Base-by-base conservation (phyloP, 2,888 invertebrate species). In the Geophilus truncorum region DNA sequence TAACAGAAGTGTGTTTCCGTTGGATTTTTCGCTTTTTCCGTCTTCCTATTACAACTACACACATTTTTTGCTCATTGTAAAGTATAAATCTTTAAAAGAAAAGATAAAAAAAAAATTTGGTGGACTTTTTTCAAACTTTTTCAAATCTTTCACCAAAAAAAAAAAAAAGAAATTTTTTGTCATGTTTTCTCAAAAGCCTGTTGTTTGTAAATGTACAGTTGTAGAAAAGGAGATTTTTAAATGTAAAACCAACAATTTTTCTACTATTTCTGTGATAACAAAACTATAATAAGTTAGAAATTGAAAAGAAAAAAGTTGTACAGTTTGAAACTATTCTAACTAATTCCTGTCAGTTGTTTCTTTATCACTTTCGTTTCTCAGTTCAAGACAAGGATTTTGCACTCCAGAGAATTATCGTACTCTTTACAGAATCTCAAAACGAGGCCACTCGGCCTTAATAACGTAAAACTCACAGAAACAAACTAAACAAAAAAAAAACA, bases 221-320 rank as follows among this genome's bases (percentile, higher is more conserved):
- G 62, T 62, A 62, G 62, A 62, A 62, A 70, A 70, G 70, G 70
- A 70, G 70, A 70, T 70, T 70, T 70, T 70, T 70, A 70, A 70
- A 70, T 70, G 70, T 70, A 70, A 70, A 70, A 70, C 51, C 51
- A 51, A 45, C 62, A 62, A 70, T 70, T 70, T 70, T 70, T 70
- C 70, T 70, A 70, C 70, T 70, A 70, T 70, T 70, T 70, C 70
- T 70, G 70, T 28, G 28, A 28, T 28, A 51, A 70, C 70, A 70
- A 70, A 70, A 70, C 70, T 70, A 70, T 28, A 70, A 28, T 70
- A 70, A 51, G 51, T 51, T 51, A 51, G 32, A 40, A 15, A 40
- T 51, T 4, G 18, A 51, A n/a, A 70, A 25, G 28, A 62, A 1
- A 62, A 70, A 70, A 70, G 25, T 70, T 28, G 25, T 25, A 70